Conservation (phyloP, 2,888 invertebrate species). For the Panzeria rudis region DNA sequence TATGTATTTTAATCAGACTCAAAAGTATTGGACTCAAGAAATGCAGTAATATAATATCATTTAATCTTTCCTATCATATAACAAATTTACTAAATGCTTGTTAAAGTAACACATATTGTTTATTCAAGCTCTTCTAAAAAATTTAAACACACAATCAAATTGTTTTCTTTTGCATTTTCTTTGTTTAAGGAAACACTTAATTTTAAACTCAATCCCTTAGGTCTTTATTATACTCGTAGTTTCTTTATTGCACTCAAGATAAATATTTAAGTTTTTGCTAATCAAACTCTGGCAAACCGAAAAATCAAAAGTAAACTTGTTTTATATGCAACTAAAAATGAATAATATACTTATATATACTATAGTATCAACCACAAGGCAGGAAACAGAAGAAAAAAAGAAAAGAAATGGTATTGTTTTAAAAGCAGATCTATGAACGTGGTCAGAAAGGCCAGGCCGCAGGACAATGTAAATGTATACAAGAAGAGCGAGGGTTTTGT, state of each 20-base stretch:
- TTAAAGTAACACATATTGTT: no score
- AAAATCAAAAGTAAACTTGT: conserved; percentile 36
- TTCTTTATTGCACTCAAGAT: conserved; percentile 24
- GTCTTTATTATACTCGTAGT: conserved; percentile 30
- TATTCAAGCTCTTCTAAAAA: not conserved
- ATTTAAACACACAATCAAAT: not conserved
- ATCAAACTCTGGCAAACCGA: conserved; percentile 34
- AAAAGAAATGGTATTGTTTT: conserved; percentile 29
- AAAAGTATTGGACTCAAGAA: no score
- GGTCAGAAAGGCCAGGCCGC: conserved; percentile 30
- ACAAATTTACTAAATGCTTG: not conserved
- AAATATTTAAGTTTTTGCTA: conserved; percentile 49
- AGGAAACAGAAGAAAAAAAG: conserved; percentile 5
- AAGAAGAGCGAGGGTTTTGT: conserved; percentile 1
- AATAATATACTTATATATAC: conserved; percentile 4
- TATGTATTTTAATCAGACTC: no score
- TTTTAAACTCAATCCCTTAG: not conserved
- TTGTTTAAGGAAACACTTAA: conserved; percentile 19
- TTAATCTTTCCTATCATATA: no score
- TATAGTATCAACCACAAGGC: not conserved
- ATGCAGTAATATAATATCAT: no score
- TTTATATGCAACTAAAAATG: conserved; percentile 17
- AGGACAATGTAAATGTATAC: conserved; percentile 1
- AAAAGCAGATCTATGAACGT: conserved; percentile 35
- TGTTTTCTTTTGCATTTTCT: not conserved